phyloP scores from a whole-genome alignment of 2,888 invertebrate genomes.

The Chalcosyrphus nemorum region DNA sequence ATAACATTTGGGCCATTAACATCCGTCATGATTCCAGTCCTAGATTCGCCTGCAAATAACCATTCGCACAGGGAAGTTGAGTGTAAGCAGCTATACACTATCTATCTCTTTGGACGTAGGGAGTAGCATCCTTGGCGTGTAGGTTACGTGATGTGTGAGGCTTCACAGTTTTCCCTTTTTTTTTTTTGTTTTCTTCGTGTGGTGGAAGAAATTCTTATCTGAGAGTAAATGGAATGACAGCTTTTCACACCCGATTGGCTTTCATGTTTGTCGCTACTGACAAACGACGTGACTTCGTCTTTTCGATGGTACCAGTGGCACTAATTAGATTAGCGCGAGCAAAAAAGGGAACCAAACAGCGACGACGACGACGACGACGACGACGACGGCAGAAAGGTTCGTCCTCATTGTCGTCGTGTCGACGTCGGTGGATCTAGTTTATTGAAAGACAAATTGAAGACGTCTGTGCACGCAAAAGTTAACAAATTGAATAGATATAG shows the following conservation, averaged over 20 bases:
- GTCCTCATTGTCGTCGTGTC: neutral
- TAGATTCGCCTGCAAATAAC: constrained; percentile 26
- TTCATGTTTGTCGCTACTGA: constrained; percentile 70
- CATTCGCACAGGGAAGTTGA: constrained; percentile 16
- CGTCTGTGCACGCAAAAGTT: constrained; percentile 71
- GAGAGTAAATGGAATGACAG: constrained; percentile 65
- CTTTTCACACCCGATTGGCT: constrained; percentile 72
- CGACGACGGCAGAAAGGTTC: neutral
- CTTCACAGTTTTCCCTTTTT: neutral
- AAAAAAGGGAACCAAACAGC: constrained; percentile 1
- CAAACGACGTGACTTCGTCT: constrained; percentile 71
- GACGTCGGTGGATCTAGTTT: constrained; percentile 60
- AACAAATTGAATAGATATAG: constrained; percentile 65
- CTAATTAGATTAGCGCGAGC: constrained; percentile 66
- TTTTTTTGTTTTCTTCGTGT: neutral
- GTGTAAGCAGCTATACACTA: neutral
- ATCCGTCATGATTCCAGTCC: constrained; percentile 54
- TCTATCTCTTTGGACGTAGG: neutral
- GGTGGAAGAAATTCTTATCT: constrained; percentile 55
- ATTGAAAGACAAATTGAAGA: constrained; percentile 72
- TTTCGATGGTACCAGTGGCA: constrained; percentile 57
- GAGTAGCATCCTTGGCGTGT: constrained; percentile 19
- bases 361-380: too few relatives aligned
- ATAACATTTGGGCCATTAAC: constrained; percentile 58
- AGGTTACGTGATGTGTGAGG: constrained; percentile 52